Percentiles rank a stretch among this genome's conserved stretches.
phyloP scores from a whole-genome alignment of 2,797 vertebrate genomes.

The Dermochelys coriacea region DNA sequence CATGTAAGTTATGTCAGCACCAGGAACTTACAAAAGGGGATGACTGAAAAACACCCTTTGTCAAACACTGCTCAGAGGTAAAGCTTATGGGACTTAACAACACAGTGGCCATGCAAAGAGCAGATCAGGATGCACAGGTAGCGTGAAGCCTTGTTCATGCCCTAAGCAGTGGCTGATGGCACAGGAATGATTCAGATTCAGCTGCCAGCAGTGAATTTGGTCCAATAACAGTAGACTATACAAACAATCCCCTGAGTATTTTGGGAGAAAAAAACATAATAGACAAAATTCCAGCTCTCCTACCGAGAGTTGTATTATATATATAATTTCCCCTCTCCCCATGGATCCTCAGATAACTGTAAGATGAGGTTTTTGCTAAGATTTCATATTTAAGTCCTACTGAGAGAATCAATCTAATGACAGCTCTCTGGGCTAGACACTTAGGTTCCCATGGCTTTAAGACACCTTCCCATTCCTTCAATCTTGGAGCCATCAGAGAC shows the following conservation, averaged over 20 bases:
- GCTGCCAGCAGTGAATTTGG: neutral
- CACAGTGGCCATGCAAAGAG: neutral
- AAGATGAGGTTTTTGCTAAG: neutral
- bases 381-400: neutral
- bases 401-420: neutral
- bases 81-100: neutral
- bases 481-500: neutral
- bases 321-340: neutral
- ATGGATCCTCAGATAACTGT: no score
- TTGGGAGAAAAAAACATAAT: neutral
- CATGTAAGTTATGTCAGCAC: fast-evolving
- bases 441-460: neutral
- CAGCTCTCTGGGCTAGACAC: neutral
- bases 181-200: neutral
- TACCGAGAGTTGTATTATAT: neutral
- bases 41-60: neutral
- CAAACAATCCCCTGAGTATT: no score
- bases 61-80: neutral
- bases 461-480: neutral
- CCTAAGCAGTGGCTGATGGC: neutral
- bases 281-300: neutral
- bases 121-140: neutral
- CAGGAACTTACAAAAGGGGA: neutral
- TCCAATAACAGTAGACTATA: neutral
- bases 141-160: neutral